phyloP scores from a whole-genome alignment of 2,113 vertebrate species.

The Phainopepla nitens region DNA sequence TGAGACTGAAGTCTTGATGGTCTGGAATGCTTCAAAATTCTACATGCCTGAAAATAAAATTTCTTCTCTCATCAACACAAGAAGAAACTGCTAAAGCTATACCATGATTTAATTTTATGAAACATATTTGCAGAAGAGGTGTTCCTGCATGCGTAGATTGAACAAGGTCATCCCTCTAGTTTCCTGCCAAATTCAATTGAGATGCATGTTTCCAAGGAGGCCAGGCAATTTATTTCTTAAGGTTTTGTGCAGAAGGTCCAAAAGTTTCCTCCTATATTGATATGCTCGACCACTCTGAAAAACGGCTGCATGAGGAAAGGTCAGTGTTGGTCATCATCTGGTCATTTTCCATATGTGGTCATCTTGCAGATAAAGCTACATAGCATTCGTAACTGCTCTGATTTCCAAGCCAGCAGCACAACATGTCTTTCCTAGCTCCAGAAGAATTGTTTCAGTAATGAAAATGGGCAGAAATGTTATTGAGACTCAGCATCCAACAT shows the following conservation, averaged over 20 bases:
- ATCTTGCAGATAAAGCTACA: background rate
- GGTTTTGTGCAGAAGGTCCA: background rate
- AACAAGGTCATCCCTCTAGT: background rate
- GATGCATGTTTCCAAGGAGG: background rate
- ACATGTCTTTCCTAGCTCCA: background rate
- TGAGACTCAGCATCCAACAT: background rate
- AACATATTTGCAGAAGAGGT: background rate
- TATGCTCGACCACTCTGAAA: background rate
- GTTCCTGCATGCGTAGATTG: background rate
- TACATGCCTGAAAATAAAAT: background rate
- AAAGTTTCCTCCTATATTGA: background rate
- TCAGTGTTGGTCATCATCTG: background rate
- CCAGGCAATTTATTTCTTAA: background rate
- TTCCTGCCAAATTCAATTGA: background rate
- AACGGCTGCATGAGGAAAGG: background rate
- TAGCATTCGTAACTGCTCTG: background rate
- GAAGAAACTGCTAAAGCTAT: background rate
- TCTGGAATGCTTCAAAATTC: background rate
- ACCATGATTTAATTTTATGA: background rate
- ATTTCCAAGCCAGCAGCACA: background rate
- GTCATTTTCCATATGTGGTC: background rate
- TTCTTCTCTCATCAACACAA: background rate
- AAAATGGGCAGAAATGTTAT: background rate
- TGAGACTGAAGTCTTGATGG: background rate
- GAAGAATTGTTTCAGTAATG: background rate